Conservation (phyloP, 2,113 vertebrate species). For the Narcine bancroftii region DNA sequence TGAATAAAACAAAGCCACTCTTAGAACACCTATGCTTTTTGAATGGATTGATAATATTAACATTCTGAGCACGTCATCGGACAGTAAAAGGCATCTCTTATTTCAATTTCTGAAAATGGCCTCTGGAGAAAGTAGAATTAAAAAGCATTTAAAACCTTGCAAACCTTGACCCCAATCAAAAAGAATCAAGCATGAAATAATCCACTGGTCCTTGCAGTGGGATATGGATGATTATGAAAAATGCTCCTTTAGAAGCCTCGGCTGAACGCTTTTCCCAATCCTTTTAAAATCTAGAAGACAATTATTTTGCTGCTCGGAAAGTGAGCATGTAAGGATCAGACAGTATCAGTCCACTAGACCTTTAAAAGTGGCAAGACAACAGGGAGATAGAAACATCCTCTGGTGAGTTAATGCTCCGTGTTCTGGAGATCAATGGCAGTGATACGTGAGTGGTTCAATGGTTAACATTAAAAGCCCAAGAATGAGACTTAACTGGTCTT, state of each 20-base stretch:
- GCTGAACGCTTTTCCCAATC: conserved; percentile 4
- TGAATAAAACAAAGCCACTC: background rate
- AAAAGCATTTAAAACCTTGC: conserved; percentile 6
- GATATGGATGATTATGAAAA: background rate
- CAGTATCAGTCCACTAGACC: conserved; percentile 47
- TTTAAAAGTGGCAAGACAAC: conserved; percentile 56
- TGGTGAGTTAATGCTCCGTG: background rate
- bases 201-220: background rate
- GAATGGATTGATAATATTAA: background rate
- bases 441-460: conserved; percentile 38
- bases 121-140: background rate
- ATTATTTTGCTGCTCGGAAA: background rate
- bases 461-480: conserved; percentile 50
- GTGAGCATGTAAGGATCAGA: conserved; percentile 51
- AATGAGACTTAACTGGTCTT: conserved; percentile 58
- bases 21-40: background rate
- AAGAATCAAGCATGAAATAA: background rate
- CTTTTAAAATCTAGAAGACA: background rate
- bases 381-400: conserved; percentile 39
- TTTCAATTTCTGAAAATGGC: background rate
- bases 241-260: background rate
- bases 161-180: conserved; percentile 26
- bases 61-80: background rate
- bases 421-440: conserved; percentile 39
- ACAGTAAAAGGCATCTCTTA: background rate